Percentiles rank a stretch among this genome's conserved stretches.
Evolutionary conservation across 2,797 vertebrate species (phyloP).

Genomic region (Peromyscus attwateri): DNA sequence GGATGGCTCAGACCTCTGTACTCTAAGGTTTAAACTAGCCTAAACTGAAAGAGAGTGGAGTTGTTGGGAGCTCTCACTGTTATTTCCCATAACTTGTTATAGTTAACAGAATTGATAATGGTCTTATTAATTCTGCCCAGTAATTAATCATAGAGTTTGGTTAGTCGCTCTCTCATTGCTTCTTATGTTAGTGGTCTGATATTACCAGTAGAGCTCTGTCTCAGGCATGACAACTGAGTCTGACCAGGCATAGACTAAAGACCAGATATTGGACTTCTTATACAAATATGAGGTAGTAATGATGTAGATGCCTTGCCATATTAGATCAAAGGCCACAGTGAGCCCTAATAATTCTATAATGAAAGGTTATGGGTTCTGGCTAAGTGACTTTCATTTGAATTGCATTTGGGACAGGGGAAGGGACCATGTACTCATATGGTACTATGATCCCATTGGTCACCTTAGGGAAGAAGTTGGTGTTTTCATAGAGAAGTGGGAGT

Average conservation of each 20-base stretch:
- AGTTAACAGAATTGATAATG: background rate
- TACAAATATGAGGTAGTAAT: background rate
- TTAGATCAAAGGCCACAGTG: background rate
- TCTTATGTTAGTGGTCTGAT: background rate
- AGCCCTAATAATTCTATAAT: background rate
- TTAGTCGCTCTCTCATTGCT: background rate
- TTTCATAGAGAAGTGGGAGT: background rate
- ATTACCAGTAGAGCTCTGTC: background rate
- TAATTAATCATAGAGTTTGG: background rate
- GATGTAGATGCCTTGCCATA: no score
- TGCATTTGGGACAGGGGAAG: background rate
- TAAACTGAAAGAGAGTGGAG: background rate
- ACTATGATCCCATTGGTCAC: background rate
- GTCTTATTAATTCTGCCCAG: background rate
- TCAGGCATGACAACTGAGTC: background rate
- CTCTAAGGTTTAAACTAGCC: background rate
- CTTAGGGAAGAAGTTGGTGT: background rate
- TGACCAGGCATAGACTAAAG: background rate
- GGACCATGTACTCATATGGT: background rate
- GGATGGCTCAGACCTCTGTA: background rate
- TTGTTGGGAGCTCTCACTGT: background rate
- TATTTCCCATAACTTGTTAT: background rate
- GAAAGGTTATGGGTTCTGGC: background rate
- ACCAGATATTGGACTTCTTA: background rate
- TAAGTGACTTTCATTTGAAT: background rate